Conservation (phyloP, 2,797 vertebrate species). For the Halcyon leucocephala region DNA sequence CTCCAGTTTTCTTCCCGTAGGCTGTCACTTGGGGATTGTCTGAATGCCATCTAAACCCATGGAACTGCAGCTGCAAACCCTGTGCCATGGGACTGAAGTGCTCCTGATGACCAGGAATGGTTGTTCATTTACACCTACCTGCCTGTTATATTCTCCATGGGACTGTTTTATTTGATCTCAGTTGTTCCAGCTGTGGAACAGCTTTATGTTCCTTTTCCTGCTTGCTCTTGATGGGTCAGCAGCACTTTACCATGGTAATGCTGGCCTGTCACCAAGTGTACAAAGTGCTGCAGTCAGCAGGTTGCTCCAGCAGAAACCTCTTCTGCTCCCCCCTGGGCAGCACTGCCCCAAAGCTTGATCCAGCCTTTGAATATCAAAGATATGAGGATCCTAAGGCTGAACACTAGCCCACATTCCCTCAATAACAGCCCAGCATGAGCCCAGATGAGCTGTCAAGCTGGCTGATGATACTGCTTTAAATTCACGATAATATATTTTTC, state of each 20-base stretch:
- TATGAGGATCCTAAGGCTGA: slow-evolving; percentile 3
- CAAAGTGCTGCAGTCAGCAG: slow-evolving; percentile 14
- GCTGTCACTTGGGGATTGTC: neutral
- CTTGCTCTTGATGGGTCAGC: neutral
- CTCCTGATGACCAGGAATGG: neutral
- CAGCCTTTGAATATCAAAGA: neutral
- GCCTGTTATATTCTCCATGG: neutral
- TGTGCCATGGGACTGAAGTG: neutral
- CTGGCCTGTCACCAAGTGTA: neutral
- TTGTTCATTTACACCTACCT: neutral
- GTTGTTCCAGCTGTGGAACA: neutral
- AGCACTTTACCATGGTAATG: neutral
- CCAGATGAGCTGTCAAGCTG: slow-evolving; percentile 62
- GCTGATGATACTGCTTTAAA: slow-evolving; percentile 65
- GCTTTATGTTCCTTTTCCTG: neutral
- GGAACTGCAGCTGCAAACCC: neutral
- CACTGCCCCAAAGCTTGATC: neutral
- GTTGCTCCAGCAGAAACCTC: neutral
- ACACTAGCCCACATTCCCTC: slow-evolving; percentile 12
- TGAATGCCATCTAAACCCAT: neutral
- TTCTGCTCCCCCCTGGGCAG: neutral
- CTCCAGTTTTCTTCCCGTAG: neutral
- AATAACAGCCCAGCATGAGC: neutral
- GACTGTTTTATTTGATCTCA: neutral
- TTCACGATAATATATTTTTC: slow-evolving; percentile 65